phyloP scores from a whole-genome alignment of 2,113 vertebrate genomes.

The Lampris incognitus region DNA sequence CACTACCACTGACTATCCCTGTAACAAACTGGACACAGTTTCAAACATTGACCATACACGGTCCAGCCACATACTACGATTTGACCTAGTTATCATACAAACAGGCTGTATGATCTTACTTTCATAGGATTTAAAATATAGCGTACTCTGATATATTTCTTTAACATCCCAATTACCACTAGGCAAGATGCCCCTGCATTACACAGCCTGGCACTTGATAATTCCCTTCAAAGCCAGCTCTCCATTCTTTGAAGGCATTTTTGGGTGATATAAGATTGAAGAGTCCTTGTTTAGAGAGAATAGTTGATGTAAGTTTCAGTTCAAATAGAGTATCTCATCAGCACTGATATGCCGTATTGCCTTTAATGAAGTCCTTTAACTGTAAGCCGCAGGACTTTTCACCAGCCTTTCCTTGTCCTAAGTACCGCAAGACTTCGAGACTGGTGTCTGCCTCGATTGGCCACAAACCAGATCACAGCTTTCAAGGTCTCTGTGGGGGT shows the following conservation, averaged over 20 bases:
- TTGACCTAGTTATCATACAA: not conserved
- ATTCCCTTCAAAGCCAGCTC: conserved; percentile 40
- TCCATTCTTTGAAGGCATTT: conserved; percentile 22
- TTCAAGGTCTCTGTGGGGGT: conserved; percentile 21
- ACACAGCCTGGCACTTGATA: conserved; percentile 18
- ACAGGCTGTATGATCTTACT: not conserved
- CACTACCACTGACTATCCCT: too few relatives aligned
- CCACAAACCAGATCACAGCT: conserved; percentile 44
- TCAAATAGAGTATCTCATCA: conserved; percentile 42
- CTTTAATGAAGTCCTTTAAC: conserved; percentile 60
- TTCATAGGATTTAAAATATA: not conserved
- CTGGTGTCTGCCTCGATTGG: conserved; percentile 21
- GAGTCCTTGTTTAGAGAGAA: conserved; percentile 51
- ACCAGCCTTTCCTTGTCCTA: conserved; percentile 15
- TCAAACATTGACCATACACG: too few relatives aligned
- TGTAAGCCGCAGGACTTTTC: conserved; percentile 21
- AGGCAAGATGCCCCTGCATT: not conserved
- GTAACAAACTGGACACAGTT: too few relatives aligned
- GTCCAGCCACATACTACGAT: too few relatives aligned
- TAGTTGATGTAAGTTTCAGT: conserved; percentile 47
- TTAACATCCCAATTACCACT: not conserved
- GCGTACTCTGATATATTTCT: not conserved
- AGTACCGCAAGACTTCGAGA: conserved; percentile 14
- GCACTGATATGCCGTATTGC: conserved; percentile 30
- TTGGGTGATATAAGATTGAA: conserved; percentile 5